phyloP scores from a whole-genome alignment of 2,113 vertebrate species.

The Hypomesus transpacificus region DNA sequence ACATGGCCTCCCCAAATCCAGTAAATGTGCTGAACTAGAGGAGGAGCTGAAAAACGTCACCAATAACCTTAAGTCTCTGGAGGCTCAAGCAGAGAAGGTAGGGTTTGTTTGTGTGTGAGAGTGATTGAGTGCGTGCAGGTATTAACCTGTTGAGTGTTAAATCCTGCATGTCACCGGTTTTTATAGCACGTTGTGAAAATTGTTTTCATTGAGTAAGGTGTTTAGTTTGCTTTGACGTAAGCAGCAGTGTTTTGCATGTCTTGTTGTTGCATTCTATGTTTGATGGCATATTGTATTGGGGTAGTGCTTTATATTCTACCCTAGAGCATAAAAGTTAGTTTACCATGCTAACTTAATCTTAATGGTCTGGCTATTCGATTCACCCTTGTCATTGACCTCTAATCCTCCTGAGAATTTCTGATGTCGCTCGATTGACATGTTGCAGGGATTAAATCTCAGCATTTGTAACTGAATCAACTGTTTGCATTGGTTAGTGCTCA shows the following conservation, averaged over 20 bases:
- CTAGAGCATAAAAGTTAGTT: no score
- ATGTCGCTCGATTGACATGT: not conserved
- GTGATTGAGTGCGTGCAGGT: slow-evolving; percentile 4
- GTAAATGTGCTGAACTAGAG: slow-evolving; percentile 96
- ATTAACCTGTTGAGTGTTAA: not conserved
- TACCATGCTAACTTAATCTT: no score
- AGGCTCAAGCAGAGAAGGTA: slow-evolving; percentile 98
- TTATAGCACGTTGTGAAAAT: not conserved
- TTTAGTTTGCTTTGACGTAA: no score
- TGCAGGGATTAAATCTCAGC: not conserved
- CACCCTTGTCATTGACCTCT: no score
- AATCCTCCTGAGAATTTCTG: not conserved
- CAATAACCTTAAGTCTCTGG: slow-evolving; percentile 97
- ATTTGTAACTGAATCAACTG: not conserved
- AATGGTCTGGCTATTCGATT: no score
- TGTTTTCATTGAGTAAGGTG: no score
- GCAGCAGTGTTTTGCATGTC: no score
- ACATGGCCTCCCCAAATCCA: slow-evolving; percentile 47
- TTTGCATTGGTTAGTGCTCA: not conserved
- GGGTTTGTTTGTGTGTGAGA: slow-evolving; percentile 37
- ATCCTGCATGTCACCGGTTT: not conserved
- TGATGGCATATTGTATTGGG: no score
- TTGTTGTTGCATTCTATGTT: no score
- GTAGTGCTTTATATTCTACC: no score
- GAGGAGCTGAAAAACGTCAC: slow-evolving; percentile 98